Conservation (phyloP, 1,140 invertebrate species). For the Solenopsis invicta region DNA sequence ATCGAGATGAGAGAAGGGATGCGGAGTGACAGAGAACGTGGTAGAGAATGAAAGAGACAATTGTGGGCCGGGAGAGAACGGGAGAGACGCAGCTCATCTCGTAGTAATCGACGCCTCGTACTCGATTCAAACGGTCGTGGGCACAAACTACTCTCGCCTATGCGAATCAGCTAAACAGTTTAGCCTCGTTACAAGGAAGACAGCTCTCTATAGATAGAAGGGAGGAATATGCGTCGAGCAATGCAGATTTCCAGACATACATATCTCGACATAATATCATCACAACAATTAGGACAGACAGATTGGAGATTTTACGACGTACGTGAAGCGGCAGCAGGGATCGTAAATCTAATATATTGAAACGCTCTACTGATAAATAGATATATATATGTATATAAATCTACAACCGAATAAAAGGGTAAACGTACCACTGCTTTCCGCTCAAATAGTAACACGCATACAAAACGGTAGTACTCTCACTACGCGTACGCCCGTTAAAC, state of each 20-base stretch:
- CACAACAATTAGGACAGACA: constrained; percentile 73
- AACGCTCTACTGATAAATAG: constrained; percentile 67
- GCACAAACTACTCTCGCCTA: constrained; percentile 72
- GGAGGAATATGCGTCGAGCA: constrained; percentile 67
- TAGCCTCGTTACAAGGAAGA: constrained; percentile 67
- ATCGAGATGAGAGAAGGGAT: constrained; percentile 49
- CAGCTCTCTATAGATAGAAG: constrained; percentile 60
- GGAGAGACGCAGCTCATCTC: constrained; percentile 57
- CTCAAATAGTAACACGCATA: constrained; percentile 67
- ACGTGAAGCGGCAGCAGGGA: constrained; percentile 70
- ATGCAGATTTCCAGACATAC: constrained; percentile 71
- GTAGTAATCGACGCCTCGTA: constrained; percentile 52
- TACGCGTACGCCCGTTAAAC: constrained; percentile 71
- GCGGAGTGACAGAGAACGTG: constrained; percentile 44
- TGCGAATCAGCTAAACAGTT: constrained; percentile 72
- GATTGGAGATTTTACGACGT: constrained; percentile 64
- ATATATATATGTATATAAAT: constrained; percentile 25
- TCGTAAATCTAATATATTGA: constrained; percentile 57
- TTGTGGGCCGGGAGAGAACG: constrained; percentile 41
- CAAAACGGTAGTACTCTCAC: constrained; percentile 61
- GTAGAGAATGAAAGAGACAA: constrained; percentile 44
- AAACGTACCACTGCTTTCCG: constrained; percentile 62
- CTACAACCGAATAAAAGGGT: constrained; percentile 64
- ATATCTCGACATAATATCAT: constrained; percentile 62
- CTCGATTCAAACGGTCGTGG: constrained; percentile 39